These are phyloP conservation scores for Synergus japonicus DNA, from an alignment of 2,888 invertebrate species.

Conservation along the genomic window DNA sequence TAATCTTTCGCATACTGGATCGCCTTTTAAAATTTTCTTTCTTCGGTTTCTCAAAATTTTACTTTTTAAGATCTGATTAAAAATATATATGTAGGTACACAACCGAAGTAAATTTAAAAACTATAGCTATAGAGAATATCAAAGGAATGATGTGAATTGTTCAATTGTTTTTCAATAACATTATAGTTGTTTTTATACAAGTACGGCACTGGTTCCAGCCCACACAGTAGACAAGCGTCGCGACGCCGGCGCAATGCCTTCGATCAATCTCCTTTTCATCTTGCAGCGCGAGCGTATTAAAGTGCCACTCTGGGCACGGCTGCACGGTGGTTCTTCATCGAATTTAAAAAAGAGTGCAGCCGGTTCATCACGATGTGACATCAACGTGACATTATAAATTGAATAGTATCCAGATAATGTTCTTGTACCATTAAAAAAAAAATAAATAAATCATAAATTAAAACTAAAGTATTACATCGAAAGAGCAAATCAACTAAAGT, in stretches of 20 bases:
- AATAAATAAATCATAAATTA: background rate
- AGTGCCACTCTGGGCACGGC: slow-evolving; percentile 55
- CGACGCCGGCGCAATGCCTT: slow-evolving; percentile 74
- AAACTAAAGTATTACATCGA: background rate
- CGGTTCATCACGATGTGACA: slow-evolving; percentile 50
- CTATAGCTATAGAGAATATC: background rate
- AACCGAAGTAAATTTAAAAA: no score
- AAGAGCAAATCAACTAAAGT: background rate
- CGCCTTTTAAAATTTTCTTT: no score
- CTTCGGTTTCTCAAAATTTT: no score
- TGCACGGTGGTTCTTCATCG: slow-evolving; percentile 29
- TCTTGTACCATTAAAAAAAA: background rate
- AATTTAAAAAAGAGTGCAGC: slow-evolving; percentile 42
- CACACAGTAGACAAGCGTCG: slow-evolving; percentile 50
- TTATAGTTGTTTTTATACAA: background rate
- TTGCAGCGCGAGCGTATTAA: slow-evolving; percentile 44
- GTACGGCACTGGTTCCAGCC: slow-evolving; percentile 46
- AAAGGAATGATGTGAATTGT: background rate
- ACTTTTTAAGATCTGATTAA: no score
- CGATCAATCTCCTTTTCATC: slow-evolving; percentile 70
- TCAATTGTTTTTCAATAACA: background rate
- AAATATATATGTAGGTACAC: no score
- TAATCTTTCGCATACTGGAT: no score
- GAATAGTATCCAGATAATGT: background rate
- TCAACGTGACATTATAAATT: slow-evolving; percentile 2